A percentile compares a stretch with the other conserved stretches of the same genome.
Conservation (phyloP, 2,888 invertebrate species). For the Dasypogon diadema region DNA sequence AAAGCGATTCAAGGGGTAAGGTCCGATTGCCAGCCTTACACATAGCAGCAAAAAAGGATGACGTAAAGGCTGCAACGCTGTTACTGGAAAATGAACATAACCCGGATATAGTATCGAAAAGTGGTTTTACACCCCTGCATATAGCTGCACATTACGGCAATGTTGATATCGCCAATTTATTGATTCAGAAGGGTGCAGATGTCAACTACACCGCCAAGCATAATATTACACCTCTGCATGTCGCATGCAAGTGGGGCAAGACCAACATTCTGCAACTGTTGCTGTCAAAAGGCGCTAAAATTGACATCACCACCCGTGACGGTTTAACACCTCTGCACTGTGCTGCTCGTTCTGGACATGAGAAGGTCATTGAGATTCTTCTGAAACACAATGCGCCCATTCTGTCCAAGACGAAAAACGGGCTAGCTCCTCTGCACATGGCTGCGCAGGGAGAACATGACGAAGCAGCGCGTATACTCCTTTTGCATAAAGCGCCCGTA, state of each 20-base stretch:
- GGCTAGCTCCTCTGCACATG: conserved; percentile 98
- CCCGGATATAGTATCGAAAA: conserved; percentile 96
- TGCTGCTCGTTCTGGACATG: conserved; percentile 96
- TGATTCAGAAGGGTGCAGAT: conserved; percentile 93
- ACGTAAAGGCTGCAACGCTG: conserved; percentile 94
- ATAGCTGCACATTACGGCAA: conserved; percentile 99
- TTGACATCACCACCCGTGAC: conserved; percentile 94
- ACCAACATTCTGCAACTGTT: conserved; percentile 91
- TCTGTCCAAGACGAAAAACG: conserved; percentile 95
- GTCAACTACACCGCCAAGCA: conserved; percentile 97
- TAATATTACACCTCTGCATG: conserved; percentile 97
- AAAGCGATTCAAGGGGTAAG: conserved; percentile 96
- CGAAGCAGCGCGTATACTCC: conserved; percentile 91
- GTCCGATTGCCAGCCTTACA: conserved; percentile 96
- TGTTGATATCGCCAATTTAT: conserved; percentile 89
- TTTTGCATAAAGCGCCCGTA: conserved; percentile 95
- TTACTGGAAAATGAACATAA: conserved; percentile 95
- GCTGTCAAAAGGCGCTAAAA: conserved; percentile 88
- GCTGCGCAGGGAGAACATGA: conserved; percentile 99
- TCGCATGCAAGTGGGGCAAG: conserved; percentile 99
- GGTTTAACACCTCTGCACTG: conserved; percentile 97
- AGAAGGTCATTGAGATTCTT: conserved; percentile 90
- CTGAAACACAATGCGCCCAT: conserved; percentile 93
- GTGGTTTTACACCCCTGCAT: conserved; percentile 98
- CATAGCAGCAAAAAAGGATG: conserved; percentile 99